Base-by-base conservation (phyloP, 2,797 vertebrate species). In the Martes flavigula region DNA sequence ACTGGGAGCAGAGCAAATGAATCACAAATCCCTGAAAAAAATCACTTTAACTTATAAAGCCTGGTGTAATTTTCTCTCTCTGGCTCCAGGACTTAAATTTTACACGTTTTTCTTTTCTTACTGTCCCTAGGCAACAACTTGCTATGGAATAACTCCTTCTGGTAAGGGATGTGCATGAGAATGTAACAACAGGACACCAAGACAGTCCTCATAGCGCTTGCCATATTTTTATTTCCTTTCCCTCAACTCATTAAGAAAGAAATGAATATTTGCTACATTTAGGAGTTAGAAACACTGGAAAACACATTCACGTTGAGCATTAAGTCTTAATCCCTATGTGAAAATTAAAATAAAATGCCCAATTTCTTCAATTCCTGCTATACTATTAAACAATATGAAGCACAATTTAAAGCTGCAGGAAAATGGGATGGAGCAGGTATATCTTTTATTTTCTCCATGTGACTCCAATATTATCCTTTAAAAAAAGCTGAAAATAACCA, bases 401-500 rank as follows among this genome's bases (percentile, higher is more conserved):
- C n/a, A 78, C 62, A 72, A 73, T 93, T 96, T 91, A 62, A 77
- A 92, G 70, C 32, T 79, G 20, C 40, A 92, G n/a, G 30, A 93
- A 96, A 92, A 82, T 90, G n/a, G 14, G 48, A 84, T 40, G 27
- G 18, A 88, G 9, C 13, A 86, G 60, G 66, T 48, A 94, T 25
- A 58, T 27, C 20, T n/a, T 90, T 78, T 95, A 56, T 62, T 96
- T 95, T 87, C 68, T 86, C 79, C 27, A 35, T 60, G 10, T 83
- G 78, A 83, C 38, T 96, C 54, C 23, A 48, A 62, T 79, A 87
- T 60, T 27, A 72, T 48, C 30, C 11, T 81, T 91, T 86, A 54
- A 89, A 68, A 66, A 96, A 89, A 25, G 56, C 66, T 78, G 54
- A 91, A 91, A 96, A 96, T 96, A 96, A 88, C 64, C 43, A 38